Conservation (phyloP, 1,140 invertebrate genomes). For the Akabosia matsudoensis region DNA sequence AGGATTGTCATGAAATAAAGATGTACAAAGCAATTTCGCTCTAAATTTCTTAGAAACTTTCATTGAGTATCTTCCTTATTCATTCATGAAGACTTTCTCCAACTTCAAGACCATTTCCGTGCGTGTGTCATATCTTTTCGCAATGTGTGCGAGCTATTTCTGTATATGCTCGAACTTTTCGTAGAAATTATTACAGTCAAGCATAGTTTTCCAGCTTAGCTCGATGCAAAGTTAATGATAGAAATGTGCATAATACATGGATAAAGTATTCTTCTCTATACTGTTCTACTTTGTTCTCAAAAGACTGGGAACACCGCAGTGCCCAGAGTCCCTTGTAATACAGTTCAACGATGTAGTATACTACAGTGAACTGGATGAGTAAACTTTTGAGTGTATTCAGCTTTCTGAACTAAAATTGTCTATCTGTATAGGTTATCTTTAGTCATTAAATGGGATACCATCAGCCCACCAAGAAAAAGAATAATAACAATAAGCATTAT, state of each 20-base stretch:
- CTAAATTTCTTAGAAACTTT: neutral
- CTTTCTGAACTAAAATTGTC: neutral
- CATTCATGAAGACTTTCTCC: neutral
- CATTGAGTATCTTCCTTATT: neutral
- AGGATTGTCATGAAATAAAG: no score
- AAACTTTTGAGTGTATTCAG: neutral
- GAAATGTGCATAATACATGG: constrained; percentile 1
- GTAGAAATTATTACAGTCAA: neutral
- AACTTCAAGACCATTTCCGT: neutral
- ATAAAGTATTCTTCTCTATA: no score
- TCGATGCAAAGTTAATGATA: neutral
- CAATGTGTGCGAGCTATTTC: neutral
- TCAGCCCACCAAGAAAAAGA: no score
- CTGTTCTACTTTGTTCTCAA: no score
- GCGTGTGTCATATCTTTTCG: no score
- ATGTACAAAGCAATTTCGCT: no score
- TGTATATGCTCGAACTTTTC: neutral
- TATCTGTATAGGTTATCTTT: neutral
- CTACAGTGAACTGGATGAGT: neutral
- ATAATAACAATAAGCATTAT: neutral
- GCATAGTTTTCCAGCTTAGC: neutral
- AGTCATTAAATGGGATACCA: no score
- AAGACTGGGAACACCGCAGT: no score
- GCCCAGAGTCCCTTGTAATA: no score
- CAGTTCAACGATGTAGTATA: neutral